These are phyloP conservation scores for Lasioglossum villosulum DNA, from an alignment of 2,888 invertebrate species.

Conservation along the genomic window DNA sequence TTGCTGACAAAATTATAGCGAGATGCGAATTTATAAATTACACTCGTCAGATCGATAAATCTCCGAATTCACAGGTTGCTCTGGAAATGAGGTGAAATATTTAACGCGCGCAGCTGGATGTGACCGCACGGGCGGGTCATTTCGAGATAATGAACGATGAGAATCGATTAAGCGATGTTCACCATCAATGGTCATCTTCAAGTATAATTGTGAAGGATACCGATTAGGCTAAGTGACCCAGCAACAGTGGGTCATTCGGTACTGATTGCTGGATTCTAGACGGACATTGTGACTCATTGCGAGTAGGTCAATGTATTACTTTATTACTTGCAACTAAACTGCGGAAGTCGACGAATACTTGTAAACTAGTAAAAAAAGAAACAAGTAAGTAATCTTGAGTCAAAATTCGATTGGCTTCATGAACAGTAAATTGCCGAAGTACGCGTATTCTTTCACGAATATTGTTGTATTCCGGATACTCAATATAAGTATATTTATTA, in stretches of 20 bases:
- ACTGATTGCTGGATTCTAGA: background rate
- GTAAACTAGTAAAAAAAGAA: background rate
- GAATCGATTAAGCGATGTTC: background rate
- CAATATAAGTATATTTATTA: too few relatives aligned
- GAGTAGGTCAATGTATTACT: background rate
- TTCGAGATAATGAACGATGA: background rate
- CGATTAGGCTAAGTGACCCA: background rate
- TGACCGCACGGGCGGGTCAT: background rate
- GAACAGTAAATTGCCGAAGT: too few relatives aligned
- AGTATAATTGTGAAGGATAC: background rate
- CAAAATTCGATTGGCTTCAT: too few relatives aligned
- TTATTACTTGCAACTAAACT: background rate
- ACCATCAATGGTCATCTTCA: background rate
- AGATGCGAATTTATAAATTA: constrained; percentile 1
- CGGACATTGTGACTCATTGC: background rate
- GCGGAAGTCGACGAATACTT: background rate
- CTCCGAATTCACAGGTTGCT: background rate
- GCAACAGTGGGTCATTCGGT: background rate
- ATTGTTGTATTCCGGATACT: too few relatives aligned
- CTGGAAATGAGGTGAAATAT: background rate
- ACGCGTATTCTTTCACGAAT: background rate
- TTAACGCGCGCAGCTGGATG: background rate
- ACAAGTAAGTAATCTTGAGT: background rate
- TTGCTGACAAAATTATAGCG: constrained; percentile 6
- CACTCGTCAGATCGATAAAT: background rate